phyloP scores from a whole-genome alignment of 2,888 invertebrate species.

The Craniophora ligustri region DNA sequence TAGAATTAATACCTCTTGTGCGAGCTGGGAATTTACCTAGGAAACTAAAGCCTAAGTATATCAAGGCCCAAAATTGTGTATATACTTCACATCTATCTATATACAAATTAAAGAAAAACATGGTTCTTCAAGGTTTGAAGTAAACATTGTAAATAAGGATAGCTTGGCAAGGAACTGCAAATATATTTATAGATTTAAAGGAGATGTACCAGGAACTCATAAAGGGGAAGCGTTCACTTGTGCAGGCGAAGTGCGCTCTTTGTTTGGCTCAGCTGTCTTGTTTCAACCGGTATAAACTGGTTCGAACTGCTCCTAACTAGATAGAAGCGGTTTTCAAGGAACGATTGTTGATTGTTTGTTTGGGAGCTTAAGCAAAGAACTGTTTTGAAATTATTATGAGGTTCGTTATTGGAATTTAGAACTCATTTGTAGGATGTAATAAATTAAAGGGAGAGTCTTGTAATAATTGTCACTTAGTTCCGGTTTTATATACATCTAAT shows the following conservation, averaged over 20 bases:
- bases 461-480: too few relatives aligned
- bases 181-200: conserved; percentile 9
- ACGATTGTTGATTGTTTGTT: conserved; percentile 40
- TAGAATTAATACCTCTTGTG: not conserved
- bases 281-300: conserved; percentile 34
- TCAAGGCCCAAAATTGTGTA: too few relatives aligned
- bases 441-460: too few relatives aligned
- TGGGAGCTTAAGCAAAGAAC: conserved; percentile 7
- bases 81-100: too few relatives aligned
- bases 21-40: not conserved
- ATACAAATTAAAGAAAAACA: too few relatives aligned
- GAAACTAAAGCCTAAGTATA: too few relatives aligned
- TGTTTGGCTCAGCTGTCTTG: conserved; percentile 35
- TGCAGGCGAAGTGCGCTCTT: conserved; percentile 31
- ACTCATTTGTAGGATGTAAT: not conserved
- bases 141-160: too few relatives aligned
- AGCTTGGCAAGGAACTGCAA: not conserved
- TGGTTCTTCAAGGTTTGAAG: too few relatives aligned
- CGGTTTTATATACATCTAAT: too few relatives aligned
- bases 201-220: conserved; percentile 19
- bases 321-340: conserved; percentile 33
- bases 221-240: conserved; percentile 38
- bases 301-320: conserved; percentile 25
- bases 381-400: conserved; percentile 14
- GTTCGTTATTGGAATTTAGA: not conserved